Percentiles rank a stretch among this genome's conserved stretches.
Conservation (phyloP, 2,113 vertebrate genomes). For the Cynopterus brachyotis region DNA sequence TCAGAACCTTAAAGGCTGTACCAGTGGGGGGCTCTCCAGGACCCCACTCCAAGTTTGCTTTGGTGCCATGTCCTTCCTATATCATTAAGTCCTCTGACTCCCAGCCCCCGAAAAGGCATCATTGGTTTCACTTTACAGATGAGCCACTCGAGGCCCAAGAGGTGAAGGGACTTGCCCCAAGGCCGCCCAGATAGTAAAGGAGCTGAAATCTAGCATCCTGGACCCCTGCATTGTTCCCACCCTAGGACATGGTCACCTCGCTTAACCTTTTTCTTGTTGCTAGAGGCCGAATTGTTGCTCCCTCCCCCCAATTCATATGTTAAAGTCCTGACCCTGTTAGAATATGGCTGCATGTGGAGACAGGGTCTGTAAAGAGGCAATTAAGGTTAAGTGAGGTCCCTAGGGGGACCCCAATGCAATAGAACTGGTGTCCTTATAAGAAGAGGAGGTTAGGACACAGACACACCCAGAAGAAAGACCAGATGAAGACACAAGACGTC, state of each 20-base stretch:
- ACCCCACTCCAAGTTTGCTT: background rate
- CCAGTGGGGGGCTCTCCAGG: background rate
- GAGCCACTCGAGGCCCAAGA: background rate
- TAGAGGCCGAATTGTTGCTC: background rate
- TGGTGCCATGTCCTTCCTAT: background rate
- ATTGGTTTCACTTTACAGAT: background rate
- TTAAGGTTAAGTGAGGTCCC: background rate
- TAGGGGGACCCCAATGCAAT: background rate
- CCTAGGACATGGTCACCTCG: rapidly evolving
- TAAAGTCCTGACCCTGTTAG: background rate
- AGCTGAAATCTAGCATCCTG: background rate
- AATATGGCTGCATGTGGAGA: background rate
- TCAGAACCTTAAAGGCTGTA: background rate
- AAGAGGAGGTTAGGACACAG: background rate
- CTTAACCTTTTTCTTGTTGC: background rate
- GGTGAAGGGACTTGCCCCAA: background rate
- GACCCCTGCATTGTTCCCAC: background rate
- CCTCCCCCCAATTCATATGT: background rate
- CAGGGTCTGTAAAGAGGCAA: background rate
- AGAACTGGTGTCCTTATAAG: background rate
- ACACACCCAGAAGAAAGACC: background rate
- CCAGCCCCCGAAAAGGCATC: background rate
- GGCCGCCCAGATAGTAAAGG: background rate
- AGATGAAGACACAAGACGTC: background rate
- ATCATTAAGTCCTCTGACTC: background rate